A percentile compares a stretch with the other conserved stretches of the same genome.
These are phyloP conservation scores for Caenorhabditis wallacei DNA, from an alignment of 2,888 invertebrate species.

Conservation along the genomic window DNA sequence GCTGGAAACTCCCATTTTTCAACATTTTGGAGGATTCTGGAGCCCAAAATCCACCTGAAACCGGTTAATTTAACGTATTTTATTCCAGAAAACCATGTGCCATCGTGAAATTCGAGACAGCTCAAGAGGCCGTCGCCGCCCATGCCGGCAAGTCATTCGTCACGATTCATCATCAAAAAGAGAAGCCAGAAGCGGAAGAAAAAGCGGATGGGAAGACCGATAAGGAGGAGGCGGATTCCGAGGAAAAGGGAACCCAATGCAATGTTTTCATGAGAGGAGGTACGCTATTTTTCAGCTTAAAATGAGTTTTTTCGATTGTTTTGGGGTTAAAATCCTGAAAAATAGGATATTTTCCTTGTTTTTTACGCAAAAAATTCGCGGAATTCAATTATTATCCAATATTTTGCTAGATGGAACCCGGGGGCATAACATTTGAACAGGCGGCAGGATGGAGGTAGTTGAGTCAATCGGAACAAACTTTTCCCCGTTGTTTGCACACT, in stretches of 20 bases:
- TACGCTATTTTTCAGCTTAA: constrained; percentile 5
- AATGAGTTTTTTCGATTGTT: background rate
- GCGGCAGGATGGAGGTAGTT: background rate
- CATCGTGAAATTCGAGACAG: constrained; percentile 68
- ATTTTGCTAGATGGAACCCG: background rate
- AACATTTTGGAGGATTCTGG: background rate
- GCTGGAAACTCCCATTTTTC: background rate
- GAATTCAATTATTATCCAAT: background rate
- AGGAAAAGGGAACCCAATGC: constrained; percentile 55
- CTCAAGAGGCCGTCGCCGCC: constrained; percentile 67
- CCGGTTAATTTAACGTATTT: too few species aligned
- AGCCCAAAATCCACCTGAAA: too few species aligned
- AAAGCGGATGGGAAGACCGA: constrained; percentile 1
- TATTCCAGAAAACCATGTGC: constrained; percentile 61
- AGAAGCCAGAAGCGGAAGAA: constrained; percentile 1
- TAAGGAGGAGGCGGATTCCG: background rate
- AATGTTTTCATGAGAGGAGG: constrained; percentile 71
- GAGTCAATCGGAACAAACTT: constrained; percentile 27
- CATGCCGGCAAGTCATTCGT: constrained; percentile 65
- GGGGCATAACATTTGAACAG: constrained; percentile 39
- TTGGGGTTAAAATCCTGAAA: background rate
- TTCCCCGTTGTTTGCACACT: constrained; percentile 28
- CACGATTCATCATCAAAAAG: constrained; percentile 29
- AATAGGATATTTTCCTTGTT: background rate
- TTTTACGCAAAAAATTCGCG: background rate